Conservation (phyloP, 2,888 invertebrate species). For the Monopis laevigella region DNA sequence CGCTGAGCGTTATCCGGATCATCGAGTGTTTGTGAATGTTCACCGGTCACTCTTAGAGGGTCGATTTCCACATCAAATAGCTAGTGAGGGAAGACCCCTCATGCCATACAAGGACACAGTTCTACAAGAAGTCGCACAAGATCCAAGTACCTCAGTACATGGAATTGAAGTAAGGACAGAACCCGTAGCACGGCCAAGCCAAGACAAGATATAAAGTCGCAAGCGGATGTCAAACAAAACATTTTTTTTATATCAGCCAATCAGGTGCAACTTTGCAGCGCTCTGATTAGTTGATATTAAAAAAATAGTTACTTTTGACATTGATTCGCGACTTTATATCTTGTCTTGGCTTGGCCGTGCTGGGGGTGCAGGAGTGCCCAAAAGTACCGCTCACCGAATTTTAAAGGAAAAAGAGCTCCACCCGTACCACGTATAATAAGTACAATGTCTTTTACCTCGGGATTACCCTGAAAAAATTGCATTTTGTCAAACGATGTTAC, state of each 20-base stretch:
- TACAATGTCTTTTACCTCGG: constrained; percentile 10
- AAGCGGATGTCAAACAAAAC: too few species aligned
- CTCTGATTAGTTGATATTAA: too few species aligned
- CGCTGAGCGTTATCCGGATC: constrained; percentile 12
- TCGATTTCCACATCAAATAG: constrained; percentile 16
- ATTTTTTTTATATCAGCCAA: too few species aligned
- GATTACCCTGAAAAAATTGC: constrained; percentile 10
- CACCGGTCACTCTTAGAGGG: constrained; percentile 12
- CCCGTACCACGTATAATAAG: constrained; percentile 8
- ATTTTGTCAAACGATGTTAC: constrained; percentile 15
- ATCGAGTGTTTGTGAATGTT: constrained; percentile 17
- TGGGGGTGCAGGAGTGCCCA: constrained; percentile 15
- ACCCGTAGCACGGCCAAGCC: too few species aligned
- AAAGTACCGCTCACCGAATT: constrained; percentile 13
- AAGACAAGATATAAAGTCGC: too few species aligned
- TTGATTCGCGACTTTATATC: too few species aligned
- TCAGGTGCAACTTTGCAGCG: too few species aligned
- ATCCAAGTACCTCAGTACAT: neutral
- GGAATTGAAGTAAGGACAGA: too few species aligned
- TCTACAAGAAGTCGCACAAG: constrained; percentile 13
- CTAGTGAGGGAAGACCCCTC: constrained; percentile 15
- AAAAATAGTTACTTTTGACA: too few species aligned
- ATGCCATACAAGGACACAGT: constrained; percentile 15
- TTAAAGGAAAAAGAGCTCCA: too few species aligned
- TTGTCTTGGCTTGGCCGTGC: too few species aligned